A percentile compares a stretch with the other conserved stretches of the same genome.
phyloP scores from a whole-genome alignment of 2,888 invertebrate genomes.

The Zaprionus lineosus region DNA sequence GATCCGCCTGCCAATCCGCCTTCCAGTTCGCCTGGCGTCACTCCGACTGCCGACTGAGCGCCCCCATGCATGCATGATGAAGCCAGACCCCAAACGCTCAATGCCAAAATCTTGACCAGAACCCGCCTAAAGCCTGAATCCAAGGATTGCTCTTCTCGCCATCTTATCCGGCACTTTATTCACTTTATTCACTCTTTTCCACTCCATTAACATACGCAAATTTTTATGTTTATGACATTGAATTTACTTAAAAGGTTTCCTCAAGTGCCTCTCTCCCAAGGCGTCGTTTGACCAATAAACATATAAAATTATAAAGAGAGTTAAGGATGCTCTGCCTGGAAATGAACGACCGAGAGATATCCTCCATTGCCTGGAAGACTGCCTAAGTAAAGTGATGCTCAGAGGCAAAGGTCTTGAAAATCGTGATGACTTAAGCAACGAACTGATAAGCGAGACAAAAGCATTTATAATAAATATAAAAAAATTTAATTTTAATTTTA shows the following conservation, averaged over 20 bases:
- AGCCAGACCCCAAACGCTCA: too few species aligned
- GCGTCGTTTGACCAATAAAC: slow-evolving; percentile 43
- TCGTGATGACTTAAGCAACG: too few species aligned
- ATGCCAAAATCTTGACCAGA: slow-evolving; percentile 48
- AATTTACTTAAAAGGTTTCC: slow-evolving; percentile 48
- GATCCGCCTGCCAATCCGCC: slow-evolving; percentile 7
- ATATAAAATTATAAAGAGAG: slow-evolving; percentile 23
- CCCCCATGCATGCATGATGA: slow-evolving; percentile 48
- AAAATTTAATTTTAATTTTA: slow-evolving; percentile 4
- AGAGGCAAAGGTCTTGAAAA: too few species aligned
- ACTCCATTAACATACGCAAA: slow-evolving; percentile 34
- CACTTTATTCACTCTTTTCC: slow-evolving; percentile 8
- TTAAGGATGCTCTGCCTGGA: not conserved
- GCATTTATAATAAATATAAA: too few species aligned
- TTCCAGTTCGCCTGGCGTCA: slow-evolving; percentile 51
- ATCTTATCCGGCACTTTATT: slow-evolving; percentile 18
- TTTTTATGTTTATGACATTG: slow-evolving; percentile 38
- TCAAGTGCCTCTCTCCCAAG: slow-evolving; percentile 39
- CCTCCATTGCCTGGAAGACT: too few species aligned
- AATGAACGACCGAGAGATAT: not conserved
- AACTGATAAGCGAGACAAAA: too few species aligned
- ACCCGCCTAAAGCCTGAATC: too few species aligned
- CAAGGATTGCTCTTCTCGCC: slow-evolving; percentile 18
- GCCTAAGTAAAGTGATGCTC: too few species aligned
- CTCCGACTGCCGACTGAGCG: slow-evolving; percentile 43